phyloP scores from a whole-genome alignment of 2,888 invertebrate species.

The Minunthozetes semirufus region DNA sequence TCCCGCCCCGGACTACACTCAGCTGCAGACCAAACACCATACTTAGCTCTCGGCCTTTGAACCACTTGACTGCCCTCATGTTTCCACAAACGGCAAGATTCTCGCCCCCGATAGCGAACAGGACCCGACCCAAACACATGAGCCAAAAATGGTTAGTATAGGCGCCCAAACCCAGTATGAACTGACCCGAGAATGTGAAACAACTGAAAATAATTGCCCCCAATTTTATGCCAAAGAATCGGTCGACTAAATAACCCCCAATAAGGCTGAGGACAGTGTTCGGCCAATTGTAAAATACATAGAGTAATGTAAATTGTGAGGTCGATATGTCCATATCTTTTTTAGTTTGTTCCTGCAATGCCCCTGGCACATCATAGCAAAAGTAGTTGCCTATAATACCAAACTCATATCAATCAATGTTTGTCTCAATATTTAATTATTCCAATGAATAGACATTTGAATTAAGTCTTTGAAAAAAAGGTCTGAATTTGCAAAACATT shows the following conservation, averaged over 20 bases:
- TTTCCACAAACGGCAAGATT: slow-evolving; percentile 93
- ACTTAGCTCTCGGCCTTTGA: slow-evolving; percentile 91
- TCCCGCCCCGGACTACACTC: slow-evolving; percentile 76
- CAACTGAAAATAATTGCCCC: slow-evolving; percentile 86
- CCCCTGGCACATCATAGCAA: slow-evolving; percentile 93
- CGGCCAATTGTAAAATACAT: slow-evolving; percentile 95
- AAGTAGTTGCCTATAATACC: slow-evolving; percentile 75
- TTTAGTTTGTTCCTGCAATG: slow-evolving; percentile 78
- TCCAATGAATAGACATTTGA: too few species aligned
- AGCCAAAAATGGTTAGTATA: slow-evolving; percentile 70
- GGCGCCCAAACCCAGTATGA: slow-evolving; percentile 77
- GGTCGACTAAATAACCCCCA: slow-evolving; percentile 90
- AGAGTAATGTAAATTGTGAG: slow-evolving; percentile 75
- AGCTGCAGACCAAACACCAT: slow-evolving; percentile 96
- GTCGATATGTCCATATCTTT: slow-evolving; percentile 70
- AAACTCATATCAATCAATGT: slow-evolving; percentile 45
- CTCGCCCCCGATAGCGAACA: slow-evolving; percentile 89
- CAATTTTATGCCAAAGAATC: slow-evolving; percentile 83
- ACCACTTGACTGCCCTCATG: slow-evolving; percentile 95
- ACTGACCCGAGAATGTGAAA: slow-evolving; percentile 79
- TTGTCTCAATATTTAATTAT: not conserved
- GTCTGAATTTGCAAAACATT: too few species aligned
- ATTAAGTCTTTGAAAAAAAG: too few species aligned
- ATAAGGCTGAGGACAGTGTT: slow-evolving; percentile 91
- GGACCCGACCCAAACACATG: slow-evolving; percentile 83